A percentile compares a stretch with the other conserved stretches of the same genome.
phyloP scores from a whole-genome alignment of 2,797 vertebrate genomes.

The Lagocephalus sceleratus region DNA sequence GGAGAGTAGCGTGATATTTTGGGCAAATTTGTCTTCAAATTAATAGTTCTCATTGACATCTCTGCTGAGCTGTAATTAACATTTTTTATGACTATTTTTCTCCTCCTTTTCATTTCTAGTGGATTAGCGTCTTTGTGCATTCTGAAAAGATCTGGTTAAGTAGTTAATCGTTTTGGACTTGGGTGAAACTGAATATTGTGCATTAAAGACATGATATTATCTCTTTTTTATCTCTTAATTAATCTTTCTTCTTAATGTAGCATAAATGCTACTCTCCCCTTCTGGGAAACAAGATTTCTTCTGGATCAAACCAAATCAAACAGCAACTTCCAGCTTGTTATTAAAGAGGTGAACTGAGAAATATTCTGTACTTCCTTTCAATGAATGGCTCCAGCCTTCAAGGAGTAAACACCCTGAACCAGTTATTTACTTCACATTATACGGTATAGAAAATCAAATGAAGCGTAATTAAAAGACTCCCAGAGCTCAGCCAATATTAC shows the following conservation, averaged over 20 bases:
- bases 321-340: not conserved
- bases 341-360: not conserved
- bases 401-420: slow-evolving; percentile 7
- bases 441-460: slow-evolving; percentile 52
- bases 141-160: not conserved
- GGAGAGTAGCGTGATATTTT: too few relatives aligned
- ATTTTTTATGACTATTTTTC: not conserved
- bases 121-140: not conserved
- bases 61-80: too few relatives aligned
- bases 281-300: not conserved
- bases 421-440: slow-evolving; percentile 31
- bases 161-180: not conserved
- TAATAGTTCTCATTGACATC: too few relatives aligned
- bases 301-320: not conserved
- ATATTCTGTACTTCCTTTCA: not conserved
- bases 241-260: not conserved
- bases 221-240: not conserved
- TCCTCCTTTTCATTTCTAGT: not conserved
- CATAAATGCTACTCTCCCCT: too few relatives aligned
- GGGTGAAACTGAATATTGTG: not conserved
- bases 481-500: slow-evolving; percentile 27
- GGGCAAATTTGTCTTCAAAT: too few relatives aligned
- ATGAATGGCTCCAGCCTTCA: slow-evolving; percentile 15
- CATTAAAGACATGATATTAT: not conserved
- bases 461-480: slow-evolving; percentile 56